Percentiles rank a stretch among this genome's conserved stretches.
phyloP scores from a whole-genome alignment of 1,140 invertebrate species.

The Pinna nobilis region DNA sequence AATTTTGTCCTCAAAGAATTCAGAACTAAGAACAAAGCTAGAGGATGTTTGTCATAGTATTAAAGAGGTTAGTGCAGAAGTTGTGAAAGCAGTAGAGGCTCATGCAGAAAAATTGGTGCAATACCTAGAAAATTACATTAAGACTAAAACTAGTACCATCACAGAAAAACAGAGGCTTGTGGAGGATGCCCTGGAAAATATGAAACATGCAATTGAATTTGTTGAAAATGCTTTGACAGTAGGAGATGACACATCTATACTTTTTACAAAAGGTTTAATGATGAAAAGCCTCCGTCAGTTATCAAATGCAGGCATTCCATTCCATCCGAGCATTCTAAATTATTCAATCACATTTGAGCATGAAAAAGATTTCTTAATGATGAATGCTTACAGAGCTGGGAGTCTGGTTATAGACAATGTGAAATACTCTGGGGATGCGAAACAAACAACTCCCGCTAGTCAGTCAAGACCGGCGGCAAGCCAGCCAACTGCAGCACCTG shows the following conservation, averaged over 20 bases:
- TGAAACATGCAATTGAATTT: constrained; percentile 43
- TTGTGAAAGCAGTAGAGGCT: constrained; percentile 86
- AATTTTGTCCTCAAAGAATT: constrained; percentile 85
- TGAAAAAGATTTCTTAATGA: constrained; percentile 54
- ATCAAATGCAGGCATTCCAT: constrained; percentile 57
- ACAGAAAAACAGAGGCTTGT: constrained; percentile 39
- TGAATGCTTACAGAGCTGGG: constrained; percentile 60
- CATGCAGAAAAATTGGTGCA: constrained; percentile 67
- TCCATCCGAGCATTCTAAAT: constrained; percentile 65
- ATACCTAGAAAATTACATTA: constrained; percentile 45
- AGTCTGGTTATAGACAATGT: constrained; percentile 60
- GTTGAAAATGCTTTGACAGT: constrained; percentile 46
- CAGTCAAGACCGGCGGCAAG: constrained; percentile 39
- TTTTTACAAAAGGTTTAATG: constrained; percentile 86
- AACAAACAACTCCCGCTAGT: constrained; percentile 36
- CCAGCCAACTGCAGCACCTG: constrained; percentile 39
- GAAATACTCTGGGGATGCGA: constrained; percentile 31
- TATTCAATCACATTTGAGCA: constrained; percentile 65
- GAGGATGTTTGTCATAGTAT: constrained; percentile 40
- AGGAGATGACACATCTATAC: constrained; percentile 52
- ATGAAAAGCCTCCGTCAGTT: constrained; percentile 49
- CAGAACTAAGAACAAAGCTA: constrained; percentile 74
- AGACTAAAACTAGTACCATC: constrained; percentile 32
- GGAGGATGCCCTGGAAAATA: constrained; percentile 33
- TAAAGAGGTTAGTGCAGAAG: constrained; percentile 10